Evolutionary conservation across 2,113 vertebrate genomes (phyloP).

Genomic region (Gorilla gorilla): DNA sequence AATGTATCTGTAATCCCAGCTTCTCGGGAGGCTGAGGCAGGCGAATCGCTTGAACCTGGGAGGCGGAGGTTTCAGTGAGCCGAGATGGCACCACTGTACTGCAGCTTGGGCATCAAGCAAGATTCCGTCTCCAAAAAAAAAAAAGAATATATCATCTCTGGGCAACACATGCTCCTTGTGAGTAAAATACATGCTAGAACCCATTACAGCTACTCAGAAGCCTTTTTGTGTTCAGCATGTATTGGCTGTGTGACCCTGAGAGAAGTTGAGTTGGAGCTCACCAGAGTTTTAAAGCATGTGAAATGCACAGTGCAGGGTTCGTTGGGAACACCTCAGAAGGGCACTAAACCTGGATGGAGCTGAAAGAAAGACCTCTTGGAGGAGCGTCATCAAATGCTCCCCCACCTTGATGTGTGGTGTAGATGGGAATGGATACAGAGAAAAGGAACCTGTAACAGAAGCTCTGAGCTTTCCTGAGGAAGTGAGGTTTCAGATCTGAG

Average conservation of each 20-base stretch:
- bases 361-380: not conserved
- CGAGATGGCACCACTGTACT: too few species aligned
- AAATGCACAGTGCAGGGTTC: not conserved
- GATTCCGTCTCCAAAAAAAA: too few species aligned
- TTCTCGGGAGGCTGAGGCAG: too few species aligned
- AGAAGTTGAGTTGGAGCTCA: not conserved
- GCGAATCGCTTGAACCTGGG: too few species aligned
- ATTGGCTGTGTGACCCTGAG: not conserved
- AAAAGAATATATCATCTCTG: not conserved
- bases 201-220: not conserved
- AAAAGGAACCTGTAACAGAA: not conserved
- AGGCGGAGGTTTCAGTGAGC: too few species aligned
- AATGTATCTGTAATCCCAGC: not conserved
- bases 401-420: not conserved
- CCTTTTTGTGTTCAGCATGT: not conserved
- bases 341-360: fast-evolving
- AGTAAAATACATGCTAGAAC: not conserved
- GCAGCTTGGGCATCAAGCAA: too few species aligned
- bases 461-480: not conserved
- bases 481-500: not conserved
- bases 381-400: not conserved
- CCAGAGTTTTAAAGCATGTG: not conserved
- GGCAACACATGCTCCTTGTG: not conserved
- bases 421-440: not conserved
- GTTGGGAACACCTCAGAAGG: not conserved